These are phyloP conservation scores for Drosophila arawakana DNA, from an alignment of 1,140 invertebrate genomes.

Conservation along the genomic window DNA sequence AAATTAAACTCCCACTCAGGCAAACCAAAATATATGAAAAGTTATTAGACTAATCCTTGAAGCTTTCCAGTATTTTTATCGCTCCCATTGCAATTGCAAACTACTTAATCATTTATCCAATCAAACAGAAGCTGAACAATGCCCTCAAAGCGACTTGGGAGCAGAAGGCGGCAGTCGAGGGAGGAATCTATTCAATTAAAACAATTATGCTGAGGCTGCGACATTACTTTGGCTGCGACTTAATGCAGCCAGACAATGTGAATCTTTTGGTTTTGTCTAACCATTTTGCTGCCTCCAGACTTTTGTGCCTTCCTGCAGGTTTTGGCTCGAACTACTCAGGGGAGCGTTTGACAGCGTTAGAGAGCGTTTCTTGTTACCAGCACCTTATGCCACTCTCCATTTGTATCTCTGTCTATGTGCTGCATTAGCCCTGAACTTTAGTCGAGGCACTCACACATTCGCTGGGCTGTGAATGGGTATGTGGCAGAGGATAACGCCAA, in stretches of 20 bases:
- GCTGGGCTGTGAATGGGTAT: constrained; percentile 33
- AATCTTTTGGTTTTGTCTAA: constrained; percentile 4
- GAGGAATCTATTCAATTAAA: constrained; percentile 60
- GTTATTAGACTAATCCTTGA: constrained; percentile 10
- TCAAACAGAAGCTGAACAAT: constrained; percentile 44
- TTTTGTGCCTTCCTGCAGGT: background rate
- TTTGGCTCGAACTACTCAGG: constrained; percentile 41
- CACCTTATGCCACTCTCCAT: constrained; percentile 41
- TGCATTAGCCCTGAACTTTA: constrained; percentile 73
- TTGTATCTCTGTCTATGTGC: constrained; percentile 20
- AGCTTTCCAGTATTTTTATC: constrained; percentile 3
- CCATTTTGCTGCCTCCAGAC: constrained; percentile 33
- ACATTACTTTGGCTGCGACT: constrained; percentile 29
- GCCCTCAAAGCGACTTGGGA: background rate
- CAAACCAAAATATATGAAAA: constrained; percentile 17
- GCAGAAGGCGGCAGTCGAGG: background rate
- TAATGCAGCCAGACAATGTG: constrained; percentile 51
- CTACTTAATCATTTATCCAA: constrained; percentile 66
- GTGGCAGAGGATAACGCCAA: constrained; percentile 14
- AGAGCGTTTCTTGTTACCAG: constrained; percentile 59
- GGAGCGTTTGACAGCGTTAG: constrained; percentile 60
- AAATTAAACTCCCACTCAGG: constrained; percentile 26
- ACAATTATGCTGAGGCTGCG: constrained; percentile 51
- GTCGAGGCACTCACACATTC: constrained; percentile 55
- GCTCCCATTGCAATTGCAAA: constrained; percentile 35